Evolutionary conservation across 2,113 vertebrate genomes (phyloP).

Genomic region (Thomomys bottae): DNA sequence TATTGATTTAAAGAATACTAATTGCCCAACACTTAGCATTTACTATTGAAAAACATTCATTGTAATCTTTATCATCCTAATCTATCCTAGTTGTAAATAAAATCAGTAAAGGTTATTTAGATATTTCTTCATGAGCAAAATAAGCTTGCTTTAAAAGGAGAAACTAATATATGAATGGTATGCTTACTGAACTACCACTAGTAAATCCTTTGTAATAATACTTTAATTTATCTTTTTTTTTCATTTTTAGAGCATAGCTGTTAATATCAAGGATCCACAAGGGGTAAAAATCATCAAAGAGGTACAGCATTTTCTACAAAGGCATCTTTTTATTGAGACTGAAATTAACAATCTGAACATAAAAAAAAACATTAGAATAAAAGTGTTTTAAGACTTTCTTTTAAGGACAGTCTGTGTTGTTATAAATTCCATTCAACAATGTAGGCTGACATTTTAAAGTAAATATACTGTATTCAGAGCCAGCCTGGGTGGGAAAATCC

Average conservation of each 20-base stretch:
- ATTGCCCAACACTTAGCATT: slow-evolving; percentile 4
- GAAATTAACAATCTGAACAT: slow-evolving; percentile 20
- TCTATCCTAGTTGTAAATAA: slow-evolving; percentile 40
- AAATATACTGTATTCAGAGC: not conserved
- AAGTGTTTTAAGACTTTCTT: slow-evolving; percentile 43
- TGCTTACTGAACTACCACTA: slow-evolving; percentile 15
- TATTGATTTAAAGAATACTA: slow-evolving; percentile 27
- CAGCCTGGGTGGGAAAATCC: too few species aligned
- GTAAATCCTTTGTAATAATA: slow-evolving; percentile 40
- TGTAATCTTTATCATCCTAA: slow-evolving; percentile 27
- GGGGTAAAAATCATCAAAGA: slow-evolving; percentile 91
- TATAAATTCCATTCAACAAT: slow-evolving; percentile 1
- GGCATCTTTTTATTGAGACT: not conserved
- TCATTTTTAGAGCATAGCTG: slow-evolving; percentile 91
- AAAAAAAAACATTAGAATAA: not conserved
- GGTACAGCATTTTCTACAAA: slow-evolving; percentile 82
- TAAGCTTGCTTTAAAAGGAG: slow-evolving; percentile 28
- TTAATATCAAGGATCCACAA: slow-evolving; percentile 93
- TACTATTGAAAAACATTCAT: slow-evolving; percentile 30
- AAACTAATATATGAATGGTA: not conserved
- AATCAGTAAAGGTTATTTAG: slow-evolving; percentile 45
- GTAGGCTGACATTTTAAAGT: not conserved
- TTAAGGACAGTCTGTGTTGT: not conserved
- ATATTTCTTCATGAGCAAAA: slow-evolving; percentile 23
- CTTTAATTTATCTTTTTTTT: slow-evolving; percentile 52